These are phyloP conservation scores for Oscarella lobularis DNA, from an alignment of 37 sponge, comb jelly and placozoan species.

Conservation along the genomic window DNA sequence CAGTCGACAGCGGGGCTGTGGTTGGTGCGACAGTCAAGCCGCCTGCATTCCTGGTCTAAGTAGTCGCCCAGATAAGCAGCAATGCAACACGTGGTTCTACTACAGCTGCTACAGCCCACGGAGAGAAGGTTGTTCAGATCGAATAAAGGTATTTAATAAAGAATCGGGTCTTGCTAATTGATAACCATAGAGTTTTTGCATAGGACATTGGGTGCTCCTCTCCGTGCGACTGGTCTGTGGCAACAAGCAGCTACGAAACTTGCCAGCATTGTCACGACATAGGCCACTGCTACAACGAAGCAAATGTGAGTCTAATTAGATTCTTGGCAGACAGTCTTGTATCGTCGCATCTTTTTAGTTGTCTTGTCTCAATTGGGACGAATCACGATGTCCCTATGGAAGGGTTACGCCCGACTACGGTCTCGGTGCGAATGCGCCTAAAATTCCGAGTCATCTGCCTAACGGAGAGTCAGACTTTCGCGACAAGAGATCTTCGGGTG, in stretches of 20 bases:
- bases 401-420: not conserved
- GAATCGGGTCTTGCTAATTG: not conserved
- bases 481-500: too few relatives aligned
- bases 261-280: not conserved
- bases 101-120: not conserved
- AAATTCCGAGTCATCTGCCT: not conserved
- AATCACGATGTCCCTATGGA: not conserved
- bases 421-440: not conserved
- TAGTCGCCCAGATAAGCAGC: not conserved
- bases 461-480: too few relatives aligned
- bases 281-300: not conserved
- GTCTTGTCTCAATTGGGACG: not conserved
- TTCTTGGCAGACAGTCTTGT: too few relatives aligned
- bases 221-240: not conserved
- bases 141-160: not conserved
- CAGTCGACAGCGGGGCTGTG: not conserved
- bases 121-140: not conserved
- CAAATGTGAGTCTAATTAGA: too few relatives aligned
- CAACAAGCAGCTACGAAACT: constrained; percentile 1
- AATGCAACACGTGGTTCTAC: not conserved
- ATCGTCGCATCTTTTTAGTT: too few relatives aligned
- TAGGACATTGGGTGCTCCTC: not conserved
- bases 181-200: not conserved
- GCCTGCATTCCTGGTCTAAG: not conserved
- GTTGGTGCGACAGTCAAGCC: not conserved